Conservation (phyloP, 2,888 invertebrate species). For the Myathropa florea region DNA sequence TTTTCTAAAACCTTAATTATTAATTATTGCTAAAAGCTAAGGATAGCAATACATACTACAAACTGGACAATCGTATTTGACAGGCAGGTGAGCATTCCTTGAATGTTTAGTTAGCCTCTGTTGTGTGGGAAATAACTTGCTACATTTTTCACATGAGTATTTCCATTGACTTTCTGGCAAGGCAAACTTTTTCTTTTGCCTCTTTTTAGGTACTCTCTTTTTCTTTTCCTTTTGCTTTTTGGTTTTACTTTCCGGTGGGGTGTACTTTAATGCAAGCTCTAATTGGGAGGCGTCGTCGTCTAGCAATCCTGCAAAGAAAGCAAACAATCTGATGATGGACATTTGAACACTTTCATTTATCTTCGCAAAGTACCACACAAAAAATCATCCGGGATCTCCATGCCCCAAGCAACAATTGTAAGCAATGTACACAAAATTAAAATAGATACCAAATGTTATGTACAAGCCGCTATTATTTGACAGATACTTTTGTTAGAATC, state of each 20-base stretch:
- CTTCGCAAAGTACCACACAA: neutral
- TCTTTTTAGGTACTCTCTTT: neutral
- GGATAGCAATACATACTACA: slow-evolving; percentile 22
- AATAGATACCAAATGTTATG: too few relatives aligned
- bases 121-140: slow-evolving; percentile 55
- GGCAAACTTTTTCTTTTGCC: neutral
- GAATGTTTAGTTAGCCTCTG: slow-evolving; percentile 43
- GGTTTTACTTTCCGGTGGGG: neutral
- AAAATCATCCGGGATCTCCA: neutral
- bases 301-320: neutral
- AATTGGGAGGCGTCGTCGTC: neutral
- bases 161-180: neutral
- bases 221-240: neutral
- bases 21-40: neutral
- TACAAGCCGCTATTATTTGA: too few relatives aligned
- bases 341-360: neutral
- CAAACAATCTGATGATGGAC: neutral
- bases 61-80: slow-evolving; percentile 48
- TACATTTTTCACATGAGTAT: neutral
- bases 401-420: neutral
- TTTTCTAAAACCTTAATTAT: slow-evolving; percentile 17
- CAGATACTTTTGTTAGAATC: too few relatives aligned
- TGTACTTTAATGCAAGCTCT: neutral
- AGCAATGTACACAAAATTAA: too few relatives aligned
- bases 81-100: slow-evolving; percentile 41